Conservation (phyloP, 2,888 invertebrate species). For the Tetrapedia diversipes region DNA sequence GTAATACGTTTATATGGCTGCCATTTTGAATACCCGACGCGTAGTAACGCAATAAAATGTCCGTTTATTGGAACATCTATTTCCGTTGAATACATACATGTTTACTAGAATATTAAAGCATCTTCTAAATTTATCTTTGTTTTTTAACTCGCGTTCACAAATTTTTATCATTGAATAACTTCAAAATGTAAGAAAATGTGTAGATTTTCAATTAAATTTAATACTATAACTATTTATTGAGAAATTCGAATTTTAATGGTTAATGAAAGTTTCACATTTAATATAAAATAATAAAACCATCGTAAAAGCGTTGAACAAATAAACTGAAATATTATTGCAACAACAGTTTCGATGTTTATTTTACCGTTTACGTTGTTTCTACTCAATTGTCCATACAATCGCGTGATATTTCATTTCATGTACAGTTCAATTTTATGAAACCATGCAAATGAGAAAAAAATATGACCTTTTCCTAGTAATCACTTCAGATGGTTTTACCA, state of each 20-base stretch:
- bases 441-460: not conserved
- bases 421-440: not conserved
- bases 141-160: too few relatives aligned
- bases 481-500: constrained; percentile 9
- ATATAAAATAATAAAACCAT: not conserved
- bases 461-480: not conserved
- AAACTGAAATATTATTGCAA: not conserved
- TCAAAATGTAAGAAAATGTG: too few relatives aligned
- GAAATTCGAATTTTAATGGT: too few relatives aligned
- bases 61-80: not conserved
- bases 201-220: too few relatives aligned
- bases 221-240: too few relatives aligned
- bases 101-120: too few relatives aligned
- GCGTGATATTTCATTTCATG: not conserved
- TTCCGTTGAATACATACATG: not conserved
- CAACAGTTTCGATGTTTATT: not conserved
- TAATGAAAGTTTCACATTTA: too few relatives aligned
- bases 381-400: not conserved
- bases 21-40: not conserved
- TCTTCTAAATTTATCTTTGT: too few relatives aligned
- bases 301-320: too few relatives aligned
- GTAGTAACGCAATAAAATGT: not conserved
- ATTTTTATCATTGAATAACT: too few relatives aligned
- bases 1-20: not conserved
- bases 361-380: not conserved